phyloP scores from a whole-genome alignment of 2,113 vertebrate genomes.

The Salvelinus namaycush region DNA sequence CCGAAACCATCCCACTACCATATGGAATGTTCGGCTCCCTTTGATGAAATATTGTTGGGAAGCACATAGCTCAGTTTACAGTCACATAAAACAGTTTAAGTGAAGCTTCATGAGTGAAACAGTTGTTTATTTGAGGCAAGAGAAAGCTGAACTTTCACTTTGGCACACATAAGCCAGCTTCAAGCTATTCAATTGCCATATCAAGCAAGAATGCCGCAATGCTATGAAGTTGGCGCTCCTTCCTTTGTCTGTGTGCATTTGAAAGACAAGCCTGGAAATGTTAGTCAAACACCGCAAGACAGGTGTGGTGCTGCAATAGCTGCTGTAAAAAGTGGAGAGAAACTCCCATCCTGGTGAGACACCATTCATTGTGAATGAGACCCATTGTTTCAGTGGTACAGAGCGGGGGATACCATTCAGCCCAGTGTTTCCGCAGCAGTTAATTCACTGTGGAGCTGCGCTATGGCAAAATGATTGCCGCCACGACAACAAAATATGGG shows the following conservation, averaged over 20 bases:
- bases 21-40: constrained; percentile 31
- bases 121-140: too few species aligned
- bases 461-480: too few species aligned
- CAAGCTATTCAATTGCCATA: background rate
- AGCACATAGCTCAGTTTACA: constrained; percentile 19
- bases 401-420: background rate
- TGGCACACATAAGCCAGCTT: too few species aligned
- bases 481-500: too few species aligned
- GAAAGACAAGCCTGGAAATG: background rate
- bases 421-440: background rate
- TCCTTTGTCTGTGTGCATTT: background rate
- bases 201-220: background rate
- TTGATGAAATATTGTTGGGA: constrained; percentile 26
- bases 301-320: background rate
- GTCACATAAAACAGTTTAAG: constrained; percentile 19
- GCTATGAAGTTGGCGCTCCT: background rate
- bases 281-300: background rate
- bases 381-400: constrained; percentile 20
- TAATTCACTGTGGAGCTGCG: too few species aligned
- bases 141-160: too few species aligned
- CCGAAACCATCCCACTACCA: constrained; percentile 40
- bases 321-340: background rate
- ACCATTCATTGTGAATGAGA: constrained; percentile 23
- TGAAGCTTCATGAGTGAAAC: too few species aligned
- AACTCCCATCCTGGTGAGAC: constrained; percentile 5